Conservation (phyloP, 2,113 vertebrate genomes). For the Naja naja region DNA sequence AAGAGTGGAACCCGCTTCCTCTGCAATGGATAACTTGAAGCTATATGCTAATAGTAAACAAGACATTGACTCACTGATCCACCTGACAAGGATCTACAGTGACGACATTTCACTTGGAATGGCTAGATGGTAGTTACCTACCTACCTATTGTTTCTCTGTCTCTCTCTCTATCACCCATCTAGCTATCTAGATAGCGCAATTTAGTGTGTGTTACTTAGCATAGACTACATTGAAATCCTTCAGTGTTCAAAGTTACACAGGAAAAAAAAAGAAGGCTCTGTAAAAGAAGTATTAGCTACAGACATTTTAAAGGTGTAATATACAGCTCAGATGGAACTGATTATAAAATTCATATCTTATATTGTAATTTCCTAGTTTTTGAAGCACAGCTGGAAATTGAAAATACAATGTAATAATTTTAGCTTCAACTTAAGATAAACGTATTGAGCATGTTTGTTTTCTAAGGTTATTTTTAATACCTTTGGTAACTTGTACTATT, state of each 20-base stretch:
- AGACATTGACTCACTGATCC: too few species aligned
- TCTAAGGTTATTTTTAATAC: not conserved
- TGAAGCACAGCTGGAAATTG: not conserved
- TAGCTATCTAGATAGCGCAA: not conserved
- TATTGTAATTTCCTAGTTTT: not conserved
- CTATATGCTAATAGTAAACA: too few species aligned
- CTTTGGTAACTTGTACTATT: not conserved
- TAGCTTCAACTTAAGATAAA: not conserved
- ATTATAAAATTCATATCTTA: not conserved
- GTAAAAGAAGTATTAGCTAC: not conserved
- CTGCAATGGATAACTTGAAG: too few species aligned
- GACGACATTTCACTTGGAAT: too few species aligned
- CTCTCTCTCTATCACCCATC: too few species aligned
- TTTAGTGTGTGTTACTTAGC: not conserved
- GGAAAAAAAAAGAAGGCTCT: not conserved
- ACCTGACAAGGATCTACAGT: too few species aligned
- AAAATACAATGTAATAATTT: not conserved
- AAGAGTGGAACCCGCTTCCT: too few species aligned
- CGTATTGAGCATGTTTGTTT: not conserved
- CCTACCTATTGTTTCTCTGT: too few species aligned
- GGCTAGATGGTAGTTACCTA: too few species aligned
- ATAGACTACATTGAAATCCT: not conserved
- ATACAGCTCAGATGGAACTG: not conserved
- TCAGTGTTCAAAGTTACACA: not conserved
- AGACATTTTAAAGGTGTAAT: not conserved